Base-by-base conservation (phyloP, 2,888 invertebrate species). In the Caenorhabditis sp. region DNA sequence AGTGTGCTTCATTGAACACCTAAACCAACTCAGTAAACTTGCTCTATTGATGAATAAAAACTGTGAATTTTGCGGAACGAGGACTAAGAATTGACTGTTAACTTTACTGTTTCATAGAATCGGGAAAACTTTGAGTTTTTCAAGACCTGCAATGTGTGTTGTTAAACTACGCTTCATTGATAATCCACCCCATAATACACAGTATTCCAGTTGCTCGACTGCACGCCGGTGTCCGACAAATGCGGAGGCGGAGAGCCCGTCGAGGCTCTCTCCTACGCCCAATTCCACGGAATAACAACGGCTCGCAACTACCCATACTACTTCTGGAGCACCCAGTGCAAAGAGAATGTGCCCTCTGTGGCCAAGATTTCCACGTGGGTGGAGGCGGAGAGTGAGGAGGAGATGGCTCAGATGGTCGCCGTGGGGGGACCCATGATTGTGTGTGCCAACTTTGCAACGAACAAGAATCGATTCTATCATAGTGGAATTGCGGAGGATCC, bases 401-500 rank as follows among this genome's bases (percentile, higher is more conserved):
- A 81, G 3, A 64, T 81, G 61, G 81, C 81, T 1, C 0, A 35
- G 19, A 38, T 81, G 14, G 63, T 81, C 4, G 81, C 69, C 4
- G 8, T 28, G 0, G 54, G n/a, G 1, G 81, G 81, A 8, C 75
- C 75, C 35, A 56, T 75, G 54, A 56, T 81, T 19, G 70, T 81
- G 22, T 75, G 81, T 22, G 81, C 75, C 51, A 81, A 81, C 28
- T 81, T 81, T 41, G 81, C 81, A 22, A 75, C 61, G 10, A 75
- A 81, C 16, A 64, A 70, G 64, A 81, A 81, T 24, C 24, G 75
- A 12, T 81, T 81, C 63, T 81, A 81, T 58, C 69, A 44, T 28
- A 44, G 64, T 41, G 64, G 76, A 49, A 70, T 75, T 38, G 75
- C 81, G 6, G 81, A 81, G 51, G 75, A 75, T 38, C 75, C 81